phyloP scores from a whole-genome alignment of 2,888 invertebrate species.

The Platycheirus albimanus region DNA sequence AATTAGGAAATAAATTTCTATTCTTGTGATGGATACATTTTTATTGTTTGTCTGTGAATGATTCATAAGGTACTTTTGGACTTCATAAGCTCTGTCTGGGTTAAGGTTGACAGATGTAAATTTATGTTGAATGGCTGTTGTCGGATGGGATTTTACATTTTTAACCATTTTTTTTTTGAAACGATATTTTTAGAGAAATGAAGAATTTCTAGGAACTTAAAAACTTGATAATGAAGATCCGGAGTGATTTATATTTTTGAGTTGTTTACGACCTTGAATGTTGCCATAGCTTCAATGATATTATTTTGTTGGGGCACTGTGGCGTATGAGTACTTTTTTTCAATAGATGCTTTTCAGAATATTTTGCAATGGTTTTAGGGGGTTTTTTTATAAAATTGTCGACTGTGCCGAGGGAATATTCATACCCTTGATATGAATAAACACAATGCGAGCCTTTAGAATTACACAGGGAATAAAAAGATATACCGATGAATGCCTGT shows the following conservation, averaged over 20 bases:
- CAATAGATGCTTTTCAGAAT: not conserved
- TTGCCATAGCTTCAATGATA: not conserved
- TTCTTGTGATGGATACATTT: constrained; percentile 8
- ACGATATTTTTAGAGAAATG: too few species aligned
- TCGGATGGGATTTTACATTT: not conserved
- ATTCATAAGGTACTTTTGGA: constrained; percentile 20
- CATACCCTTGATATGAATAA: too few species aligned
- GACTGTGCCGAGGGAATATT: too few species aligned
- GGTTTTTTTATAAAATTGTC: too few species aligned
- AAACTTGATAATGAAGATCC: not conserved
- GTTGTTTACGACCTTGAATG: not conserved
- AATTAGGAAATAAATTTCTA: constrained; percentile 45
- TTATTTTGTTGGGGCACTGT: not conserved
- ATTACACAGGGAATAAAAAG: too few species aligned
- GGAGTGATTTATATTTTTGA: constrained; percentile 4
- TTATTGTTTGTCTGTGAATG: too few species aligned
- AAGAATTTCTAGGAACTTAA: too few species aligned
- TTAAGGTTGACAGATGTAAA: constrained; percentile 33
- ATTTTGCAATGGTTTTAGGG: too few species aligned
- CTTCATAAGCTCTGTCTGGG: constrained; percentile 29
- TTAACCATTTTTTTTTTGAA: not conserved
- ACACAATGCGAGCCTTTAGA: too few species aligned
- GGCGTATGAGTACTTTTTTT: constrained; percentile 1
- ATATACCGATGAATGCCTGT: too few species aligned
- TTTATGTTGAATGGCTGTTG: constrained; percentile 16